phyloP scores from a whole-genome alignment of 1,140 invertebrate species.

The Lasaia peninsularis region DNA sequence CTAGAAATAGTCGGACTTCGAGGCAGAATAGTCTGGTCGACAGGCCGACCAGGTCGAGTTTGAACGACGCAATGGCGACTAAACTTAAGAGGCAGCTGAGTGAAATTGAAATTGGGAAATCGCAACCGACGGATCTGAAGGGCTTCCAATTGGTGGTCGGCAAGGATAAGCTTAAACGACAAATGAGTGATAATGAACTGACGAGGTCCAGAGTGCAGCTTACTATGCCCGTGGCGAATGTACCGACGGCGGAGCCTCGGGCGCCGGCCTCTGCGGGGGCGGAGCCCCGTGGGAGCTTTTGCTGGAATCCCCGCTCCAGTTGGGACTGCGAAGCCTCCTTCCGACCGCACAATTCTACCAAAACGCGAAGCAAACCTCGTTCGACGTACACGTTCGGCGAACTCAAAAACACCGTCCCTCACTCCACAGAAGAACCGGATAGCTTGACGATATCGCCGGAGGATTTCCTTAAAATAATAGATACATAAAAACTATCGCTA shows the following conservation, averaged over 20 bases:
- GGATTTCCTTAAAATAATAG: constrained; percentile 62
- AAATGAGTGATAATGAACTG: constrained; percentile 59
- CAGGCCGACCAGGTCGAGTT: constrained; percentile 28
- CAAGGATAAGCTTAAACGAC: constrained; percentile 56
- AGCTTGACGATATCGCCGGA: constrained; percentile 45
- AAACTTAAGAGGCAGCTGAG: constrained; percentile 48
- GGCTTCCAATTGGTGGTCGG: constrained; percentile 61
- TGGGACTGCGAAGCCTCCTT: constrained; percentile 43
- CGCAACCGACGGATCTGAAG: constrained; percentile 30
- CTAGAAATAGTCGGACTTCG: constrained; percentile 26
- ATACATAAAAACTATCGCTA: constrained; percentile 40
- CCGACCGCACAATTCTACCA: constrained; percentile 14
- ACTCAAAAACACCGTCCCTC: constrained; percentile 58
- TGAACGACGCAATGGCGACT: constrained; percentile 23
- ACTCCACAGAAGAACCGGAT: constrained; percentile 36
- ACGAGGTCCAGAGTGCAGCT: constrained; percentile 44
- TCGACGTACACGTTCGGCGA: constrained; percentile 60
- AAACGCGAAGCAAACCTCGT: constrained; percentile 18
- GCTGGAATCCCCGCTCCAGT: constrained; percentile 47
- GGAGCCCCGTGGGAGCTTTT: constrained; percentile 47
- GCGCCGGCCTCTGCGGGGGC: constrained; percentile 57
- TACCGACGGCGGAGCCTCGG: constrained; percentile 29
- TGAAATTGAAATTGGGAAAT: constrained; percentile 42
- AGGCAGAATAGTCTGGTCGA: constrained; percentile 54
- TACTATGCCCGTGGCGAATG: constrained; percentile 58